phyloP scores from a whole-genome alignment of 2,888 invertebrate species.

The Doris montereyensis region DNA sequence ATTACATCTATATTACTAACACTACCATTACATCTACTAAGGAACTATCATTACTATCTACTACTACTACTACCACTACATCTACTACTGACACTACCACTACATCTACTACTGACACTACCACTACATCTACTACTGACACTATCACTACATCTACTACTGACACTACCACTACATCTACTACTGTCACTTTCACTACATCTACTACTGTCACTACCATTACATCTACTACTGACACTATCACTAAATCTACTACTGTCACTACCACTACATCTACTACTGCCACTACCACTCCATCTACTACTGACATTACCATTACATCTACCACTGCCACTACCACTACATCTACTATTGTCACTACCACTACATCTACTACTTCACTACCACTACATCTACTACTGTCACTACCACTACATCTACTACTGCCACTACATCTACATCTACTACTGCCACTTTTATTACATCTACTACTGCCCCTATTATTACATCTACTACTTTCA shows the following conservation, averaged over 20 bases:
- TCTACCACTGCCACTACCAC: neutral
- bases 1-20: neutral
- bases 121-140: neutral
- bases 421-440: neutral
- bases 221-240: neutral
- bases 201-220: neutral
- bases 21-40: neutral
- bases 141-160: neutral
- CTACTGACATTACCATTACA: neutral
- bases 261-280: neutral
- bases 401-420: neutral
- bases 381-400: no score
- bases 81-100: neutral
- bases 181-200: neutral
- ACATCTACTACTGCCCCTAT: neutral
- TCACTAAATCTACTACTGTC: neutral
- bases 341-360: neutral
- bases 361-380: no score
- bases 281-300: slow-evolving; percentile 4
- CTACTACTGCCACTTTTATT: neutral
- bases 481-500: neutral
- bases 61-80: neutral
- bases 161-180: neutral
- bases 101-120: neutral
- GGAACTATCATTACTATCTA: no score